Base-by-base conservation (phyloP, 30 jellyfish, hydroid and myxozoan species). In the Hydra vulgaris region DNA sequence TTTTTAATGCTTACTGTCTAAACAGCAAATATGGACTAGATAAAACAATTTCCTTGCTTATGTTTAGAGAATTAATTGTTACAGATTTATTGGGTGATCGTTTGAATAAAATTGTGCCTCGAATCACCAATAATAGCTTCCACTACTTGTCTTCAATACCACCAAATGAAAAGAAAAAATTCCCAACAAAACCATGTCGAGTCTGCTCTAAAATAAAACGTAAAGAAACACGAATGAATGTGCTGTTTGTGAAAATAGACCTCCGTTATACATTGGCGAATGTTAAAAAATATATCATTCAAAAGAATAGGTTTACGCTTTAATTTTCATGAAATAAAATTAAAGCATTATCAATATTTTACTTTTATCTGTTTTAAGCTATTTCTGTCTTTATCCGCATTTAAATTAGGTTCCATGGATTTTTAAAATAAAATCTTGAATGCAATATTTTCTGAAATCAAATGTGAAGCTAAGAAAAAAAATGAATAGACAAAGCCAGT, bases 171-270 rank as follows among this genome's bases (percentile, higher is more conserved):
- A 77, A 77, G 81, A 77, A 77, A 54, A 54, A 77, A 53, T 25
- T 54, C 27, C 83, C 85, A 20, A 77, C 85, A 26, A 77, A 77
- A 68, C 85, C 85, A 77, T 77, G 85, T 1, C 25, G 85, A 53
- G 54, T 77, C 23, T 77, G 85, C 56, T 53, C 85, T 20, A 54
- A 77, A 77, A 68, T 77, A 20, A 54, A 77, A 53, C 85, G 85
- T 21, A 54, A 68, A 54, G 81, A 77, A 77, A 77, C 85, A 68
- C 85, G 85, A 23, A 77, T 77, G 53, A 53, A n/a, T 77, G 79
- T 77, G 82, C 52, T 22, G 85, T n/a, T n/a, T 77, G 85, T 77
- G 85, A 77, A 77, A 25, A 77, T 24, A 27, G 54, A 78, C 85
- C 85, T 21, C 82, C 85, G 21, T 77, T 53, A 53, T 77, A 83